Base-by-base conservation (phyloP, 2,888 invertebrate species). In the Mimumesa dahlbomi region DNA sequence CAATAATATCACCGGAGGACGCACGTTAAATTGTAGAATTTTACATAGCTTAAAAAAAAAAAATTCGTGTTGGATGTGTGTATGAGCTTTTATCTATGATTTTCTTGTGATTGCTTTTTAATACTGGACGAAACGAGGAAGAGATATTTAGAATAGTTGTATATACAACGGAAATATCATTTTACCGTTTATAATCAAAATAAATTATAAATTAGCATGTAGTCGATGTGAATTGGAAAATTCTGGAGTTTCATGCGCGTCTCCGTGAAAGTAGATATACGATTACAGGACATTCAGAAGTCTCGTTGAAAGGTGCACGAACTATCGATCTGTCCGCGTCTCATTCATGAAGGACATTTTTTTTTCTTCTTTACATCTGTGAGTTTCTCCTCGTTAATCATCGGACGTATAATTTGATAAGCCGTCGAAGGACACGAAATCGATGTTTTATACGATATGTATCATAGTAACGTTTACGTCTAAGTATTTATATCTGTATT, bases 401-500 rank as follows among this genome's bases (percentile, higher is more conserved):
- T 57, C 70, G 57, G 62, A 73, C 67, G 46, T 75, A 73, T 77
- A 74, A 66, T 77, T 73, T 65, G 62, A 66, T 67, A 48, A 69
- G 16, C 63, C 36, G 46, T 63, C 57, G 61, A 65, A 65, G 56
- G 40, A 75, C 61, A 76, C 65, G 63, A 77, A 74, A 80, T 82
- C 78, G 74, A 84, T 82, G 83, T 84, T 86, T 85, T 86, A 85
- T 86, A 85, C 83, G 75, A 87, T 85, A 75, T 88, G 88, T 88
- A 88, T 87, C 81, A 88, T 88, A 89, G 87, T 87, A 86, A 84
- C 82, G 38, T 85, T 86, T 85, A 87, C 83, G 82, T 84, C 87
- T 88, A 87, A 88, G 86, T 87, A 87, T 88, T 87, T 87, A 87
- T 87, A 84, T 78, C 81, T 84, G 79, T 87, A 88, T 89, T 88